Conservation (phyloP, 1,140 invertebrate species). For the Micrasema longulum region DNA sequence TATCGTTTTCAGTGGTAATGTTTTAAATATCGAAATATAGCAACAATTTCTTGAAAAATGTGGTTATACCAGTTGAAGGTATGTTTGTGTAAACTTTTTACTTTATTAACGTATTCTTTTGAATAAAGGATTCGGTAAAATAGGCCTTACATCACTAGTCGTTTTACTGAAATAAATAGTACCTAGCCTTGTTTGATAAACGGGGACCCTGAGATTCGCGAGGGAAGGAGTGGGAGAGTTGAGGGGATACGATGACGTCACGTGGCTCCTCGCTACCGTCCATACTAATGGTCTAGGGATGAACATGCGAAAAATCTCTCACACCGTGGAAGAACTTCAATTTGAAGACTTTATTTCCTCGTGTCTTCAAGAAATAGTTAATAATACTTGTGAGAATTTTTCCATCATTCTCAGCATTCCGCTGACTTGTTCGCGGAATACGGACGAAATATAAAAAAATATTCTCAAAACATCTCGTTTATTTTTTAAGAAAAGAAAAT, state of each 20-base stretch:
- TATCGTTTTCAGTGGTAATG: too few relatives aligned
- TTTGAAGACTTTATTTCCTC: conserved; percentile 41
- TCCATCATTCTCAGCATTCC: conserved; percentile 25
- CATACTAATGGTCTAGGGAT: conserved; percentile 30
- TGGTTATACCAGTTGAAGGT: too few relatives aligned
- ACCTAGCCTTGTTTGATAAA: too few relatives aligned
- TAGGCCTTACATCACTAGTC: too few relatives aligned
- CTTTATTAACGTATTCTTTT: too few relatives aligned
- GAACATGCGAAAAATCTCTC: conserved; percentile 30
- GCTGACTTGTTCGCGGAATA: conserved; percentile 17
- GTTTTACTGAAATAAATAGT: too few relatives aligned
- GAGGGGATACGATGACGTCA: conserved; percentile 21
- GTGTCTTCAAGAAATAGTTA: conserved; percentile 12
- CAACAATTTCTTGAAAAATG: too few relatives aligned
- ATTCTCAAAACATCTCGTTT: conserved; percentile 9
- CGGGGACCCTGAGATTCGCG: background rate
- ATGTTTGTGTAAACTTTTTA: too few relatives aligned
- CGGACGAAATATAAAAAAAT: conserved; percentile 14
- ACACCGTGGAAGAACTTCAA: conserved; percentile 12
- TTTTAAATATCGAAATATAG: too few relatives aligned
- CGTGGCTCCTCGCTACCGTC: conserved; percentile 25
- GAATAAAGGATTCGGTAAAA: too few relatives aligned
- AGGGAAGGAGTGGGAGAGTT: conserved; percentile 1
- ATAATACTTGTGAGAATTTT: conserved; percentile 26
- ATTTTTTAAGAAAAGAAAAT: conserved; percentile 15